These are phyloP conservation scores for Pteropus alecto DNA, from an alignment of 2,113 vertebrate species.

Conservation along the genomic window DNA sequence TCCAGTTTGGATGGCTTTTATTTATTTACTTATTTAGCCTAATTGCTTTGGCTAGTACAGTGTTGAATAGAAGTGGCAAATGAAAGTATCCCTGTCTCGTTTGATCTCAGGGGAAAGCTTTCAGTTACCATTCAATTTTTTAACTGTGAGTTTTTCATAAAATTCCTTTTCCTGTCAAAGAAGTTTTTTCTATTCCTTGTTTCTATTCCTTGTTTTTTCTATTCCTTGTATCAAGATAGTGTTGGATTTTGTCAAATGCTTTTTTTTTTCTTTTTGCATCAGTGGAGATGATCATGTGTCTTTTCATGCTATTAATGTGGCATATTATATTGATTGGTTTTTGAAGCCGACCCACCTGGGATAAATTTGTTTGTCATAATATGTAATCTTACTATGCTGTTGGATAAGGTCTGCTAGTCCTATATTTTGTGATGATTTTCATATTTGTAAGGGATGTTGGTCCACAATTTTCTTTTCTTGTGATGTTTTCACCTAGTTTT, in stretches of 20 bases:
- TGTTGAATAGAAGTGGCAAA: neutral
- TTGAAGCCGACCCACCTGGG: neutral
- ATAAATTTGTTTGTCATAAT: neutral
- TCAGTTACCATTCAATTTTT: neutral
- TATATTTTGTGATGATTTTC: neutral
- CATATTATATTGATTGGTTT: neutral
- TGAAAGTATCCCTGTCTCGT: neutral
- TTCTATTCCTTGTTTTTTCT: neutral
- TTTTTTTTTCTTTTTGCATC: neutral
- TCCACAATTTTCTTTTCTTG: neutral
- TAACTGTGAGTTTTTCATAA: neutral
- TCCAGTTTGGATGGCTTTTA: neutral
- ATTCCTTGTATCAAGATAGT: neutral
- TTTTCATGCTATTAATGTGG: neutral
- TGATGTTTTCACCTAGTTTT: neutral
- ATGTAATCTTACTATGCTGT: neutral
- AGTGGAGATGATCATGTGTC: neutral
- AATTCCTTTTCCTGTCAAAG: neutral
- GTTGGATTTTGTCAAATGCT: neutral
- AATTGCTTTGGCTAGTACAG: neutral
- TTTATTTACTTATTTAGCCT: neutral
- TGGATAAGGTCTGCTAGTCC: neutral
- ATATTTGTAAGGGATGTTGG: neutral
- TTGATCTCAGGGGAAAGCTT: neutral
- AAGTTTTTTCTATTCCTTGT: neutral